phyloP scores from a whole-genome alignment of 2,797 vertebrate species.

The Merluccius polli region DNA sequence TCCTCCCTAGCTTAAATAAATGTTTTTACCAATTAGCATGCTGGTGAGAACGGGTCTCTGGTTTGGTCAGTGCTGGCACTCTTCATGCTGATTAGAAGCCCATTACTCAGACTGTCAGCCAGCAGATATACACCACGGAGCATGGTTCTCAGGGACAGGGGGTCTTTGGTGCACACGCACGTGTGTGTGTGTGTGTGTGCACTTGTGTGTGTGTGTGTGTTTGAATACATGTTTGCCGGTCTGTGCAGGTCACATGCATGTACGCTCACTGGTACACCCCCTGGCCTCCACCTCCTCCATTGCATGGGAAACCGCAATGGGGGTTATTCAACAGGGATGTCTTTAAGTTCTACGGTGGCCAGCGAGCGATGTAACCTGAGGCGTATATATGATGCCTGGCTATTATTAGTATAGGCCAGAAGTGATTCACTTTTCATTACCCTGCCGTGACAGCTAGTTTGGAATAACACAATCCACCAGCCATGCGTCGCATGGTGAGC shows the following conservation, averaged over 20 bases:
- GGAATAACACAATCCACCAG: conserved; percentile 28
- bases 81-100: conserved; percentile 50
- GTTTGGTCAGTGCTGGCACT: conserved; percentile 44
- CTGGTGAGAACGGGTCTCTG: not conserved
- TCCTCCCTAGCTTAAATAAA: not conserved
- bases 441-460: conserved; percentile 42
- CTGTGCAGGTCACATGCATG: not conserved
- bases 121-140: conserved; percentile 57
- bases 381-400: conserved; percentile 54
- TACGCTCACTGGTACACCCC: not conserved
- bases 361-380: conserved; percentile 27
- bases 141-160: conserved; percentile 55
- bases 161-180: conserved; percentile 40
- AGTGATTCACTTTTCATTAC: conserved; percentile 48
- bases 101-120: conserved; percentile 60
- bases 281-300: conserved; percentile 33
- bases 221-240: not conserved
- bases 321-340: conserved; percentile 52
- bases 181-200: conserved; percentile 13
- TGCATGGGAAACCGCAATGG: conserved; percentile 66
- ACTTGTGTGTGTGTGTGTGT: conserved; percentile 8
- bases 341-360: conserved; percentile 50
- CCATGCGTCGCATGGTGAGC: conserved; percentile 15
- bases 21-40: not conserved
- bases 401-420: conserved; percentile 58